Evolutionary conservation across 2,113 vertebrate species (phyloP), one percentile per base, ranked within the genome.

Genomic region (Nerophis ophidion): DNA sequence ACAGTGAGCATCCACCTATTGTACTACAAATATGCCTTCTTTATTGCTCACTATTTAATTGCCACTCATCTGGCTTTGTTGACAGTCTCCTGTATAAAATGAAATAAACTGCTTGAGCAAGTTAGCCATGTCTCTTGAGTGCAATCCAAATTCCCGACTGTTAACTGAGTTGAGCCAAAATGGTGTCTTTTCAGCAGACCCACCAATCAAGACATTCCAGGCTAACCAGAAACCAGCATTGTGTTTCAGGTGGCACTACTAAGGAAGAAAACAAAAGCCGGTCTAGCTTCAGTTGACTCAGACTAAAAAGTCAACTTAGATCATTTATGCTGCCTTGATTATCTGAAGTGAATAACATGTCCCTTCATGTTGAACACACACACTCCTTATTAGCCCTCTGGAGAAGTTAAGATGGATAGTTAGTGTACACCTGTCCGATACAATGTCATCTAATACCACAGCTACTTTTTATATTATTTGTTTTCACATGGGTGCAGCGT

Each of bases 131-230:
- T 15, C 26, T 34, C 36, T 51, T 26, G 36, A 40, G 15, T 55
- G 17, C 19, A 12, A 44, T 7, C 40, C 19, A 46, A 4, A 7
- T 45, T 46, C 13, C 40, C 44, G 13, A 58, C 40, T 8, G 40
- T 26, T 5, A 57, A 57, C n/a, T 5, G 16, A 8, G 42, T 26
- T 33, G 19, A 15, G 55, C 40, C 17, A 58, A 58, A 12, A 58
- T 10, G 57, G 9, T 59, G 45, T n/a, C 56, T 56, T 19, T 10
- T 42, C 56, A 47, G 44, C 42, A 33, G 44, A 55, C 52, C 52
- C 52, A 10, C 33, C 35, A 9, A 14, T 59, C 63, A 63, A 63
- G 65, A 66, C 44, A 59, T 72, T 74, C 63, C 63, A 48, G 62
- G 38, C 5, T 0, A 48, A 69, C n/a, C 1, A 56, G 34, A 61